Percentiles rank a stretch among this genome's conserved stretches.
Conservation (phyloP, 2,888 invertebrate genomes). For the Furcula furcula region DNA sequence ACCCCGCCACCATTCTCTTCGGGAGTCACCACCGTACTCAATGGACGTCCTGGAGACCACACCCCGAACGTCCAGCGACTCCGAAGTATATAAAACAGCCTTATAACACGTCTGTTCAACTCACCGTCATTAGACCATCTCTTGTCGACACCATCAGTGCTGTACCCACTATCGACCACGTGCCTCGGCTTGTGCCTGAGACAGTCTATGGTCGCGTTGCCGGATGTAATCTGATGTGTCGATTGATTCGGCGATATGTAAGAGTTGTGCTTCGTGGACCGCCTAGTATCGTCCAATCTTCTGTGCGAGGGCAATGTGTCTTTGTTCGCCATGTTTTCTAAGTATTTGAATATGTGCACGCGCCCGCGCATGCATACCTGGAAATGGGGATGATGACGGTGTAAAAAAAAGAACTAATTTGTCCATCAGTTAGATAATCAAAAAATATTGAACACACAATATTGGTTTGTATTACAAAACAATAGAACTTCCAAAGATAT, state of each 20-base stretch:
- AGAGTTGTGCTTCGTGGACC: conserved; percentile 67
- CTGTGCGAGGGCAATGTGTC: conserved; percentile 73
- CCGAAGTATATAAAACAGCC: too few species aligned
- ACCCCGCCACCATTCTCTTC: too few species aligned
- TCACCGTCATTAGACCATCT: conserved; percentile 91
- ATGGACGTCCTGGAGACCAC: too few species aligned
- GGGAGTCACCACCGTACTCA: too few species aligned
- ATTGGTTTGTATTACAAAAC: too few species aligned
- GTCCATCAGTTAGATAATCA: too few species aligned
- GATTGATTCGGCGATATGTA: conserved; percentile 57
- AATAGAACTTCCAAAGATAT: too few species aligned
- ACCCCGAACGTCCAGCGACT: too few species aligned
- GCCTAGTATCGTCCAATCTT: conserved; percentile 75
- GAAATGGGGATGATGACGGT: conserved; percentile 33
- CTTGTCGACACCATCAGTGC: conserved; percentile 92
- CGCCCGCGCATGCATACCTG: conserved; percentile 95
- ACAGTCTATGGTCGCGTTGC: conserved; percentile 75
- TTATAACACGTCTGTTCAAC: conserved; percentile 31
- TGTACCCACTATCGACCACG: conserved; percentile 94
- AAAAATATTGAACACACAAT: too few species aligned
- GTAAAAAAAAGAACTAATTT: too few species aligned
- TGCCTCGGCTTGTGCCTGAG: conserved; percentile 81
- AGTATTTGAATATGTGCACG: conserved; percentile 96
- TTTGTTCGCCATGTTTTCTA: conserved; percentile 93
- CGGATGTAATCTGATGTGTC: conserved; percentile 64